Base-by-base conservation (phyloP, 2,797 vertebrate species). In the Cossypha niveicapilla region DNA sequence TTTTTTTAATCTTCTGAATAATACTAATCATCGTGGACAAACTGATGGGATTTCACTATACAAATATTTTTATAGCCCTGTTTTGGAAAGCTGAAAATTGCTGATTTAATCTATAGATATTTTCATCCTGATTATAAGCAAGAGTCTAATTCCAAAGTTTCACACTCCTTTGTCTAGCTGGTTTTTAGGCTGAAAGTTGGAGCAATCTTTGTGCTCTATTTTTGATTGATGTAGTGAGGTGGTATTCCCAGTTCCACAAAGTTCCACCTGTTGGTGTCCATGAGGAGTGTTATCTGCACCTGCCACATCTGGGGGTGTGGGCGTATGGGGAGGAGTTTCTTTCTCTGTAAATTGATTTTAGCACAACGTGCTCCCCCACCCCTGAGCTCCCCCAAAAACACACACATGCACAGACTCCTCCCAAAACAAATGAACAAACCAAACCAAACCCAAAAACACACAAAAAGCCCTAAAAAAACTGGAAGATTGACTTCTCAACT, bases 351-450 rank as follows among this genome's bases (percentile, higher is more conserved):
- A 60, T 4, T 42, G 10, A 42, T 73, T 60, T 76, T 54, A 45
- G 11, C 18, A 24, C 7, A n/a, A 10, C 21, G 1, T 51, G 1
- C 21, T 44, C 5, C 7, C 1, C 14, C 12, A n/a, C 2, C 6
- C 10, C 3, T 8, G 25, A 25, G 18, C 5, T 19, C 44, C 18
- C 28, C 11, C 3, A 12, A n/a, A 44, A 47, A 4, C 22, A 21
- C 0, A 0, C 19, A 19, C 6, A 25, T 25, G 18, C 13, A n/a
- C 8, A 37, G 13, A 13, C 3, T 3, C 3, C 11, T 7, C 27
- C 13, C 6, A 3, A 16, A 41, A 19, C 21, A 32, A 24, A 42
- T 18, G 18, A 42, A 18, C 41, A 42, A 42, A 53, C 6, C 10
- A 42, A 54, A 13, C 8, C 24, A 35, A 44, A 44, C 8, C 13